These are phyloP conservation scores for Eurystomus gularis DNA, from an alignment of 2,113 vertebrate species.

Conservation along the genomic window DNA sequence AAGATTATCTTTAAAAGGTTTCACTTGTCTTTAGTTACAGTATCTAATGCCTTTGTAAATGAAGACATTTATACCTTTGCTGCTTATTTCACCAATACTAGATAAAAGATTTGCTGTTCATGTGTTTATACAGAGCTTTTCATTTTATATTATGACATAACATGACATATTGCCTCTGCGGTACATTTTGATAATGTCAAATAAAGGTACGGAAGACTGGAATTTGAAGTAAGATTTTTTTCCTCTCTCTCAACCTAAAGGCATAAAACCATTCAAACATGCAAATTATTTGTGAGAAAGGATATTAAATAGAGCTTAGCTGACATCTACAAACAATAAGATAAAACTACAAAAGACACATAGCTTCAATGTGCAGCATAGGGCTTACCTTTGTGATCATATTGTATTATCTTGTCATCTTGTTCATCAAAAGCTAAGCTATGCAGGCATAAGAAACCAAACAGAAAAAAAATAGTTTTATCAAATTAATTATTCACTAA, in stretches of 20 bases:
- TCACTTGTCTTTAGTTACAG: neutral
- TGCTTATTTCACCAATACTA: slow-evolving; percentile 3
- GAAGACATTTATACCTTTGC: neutral
- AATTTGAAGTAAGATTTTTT: neutral
- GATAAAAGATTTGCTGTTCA: slow-evolving; percentile 21
- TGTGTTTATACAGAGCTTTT: slow-evolving; percentile 1
- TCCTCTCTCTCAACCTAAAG: neutral
- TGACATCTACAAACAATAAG: neutral
- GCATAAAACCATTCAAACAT: neutral
- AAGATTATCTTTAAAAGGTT: neutral
- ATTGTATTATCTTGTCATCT: neutral
- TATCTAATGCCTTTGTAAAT: neutral
- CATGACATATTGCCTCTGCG: slow-evolving; percentile 8
- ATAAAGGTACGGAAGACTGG: neutral
- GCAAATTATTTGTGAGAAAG: slow-evolving; percentile 15
- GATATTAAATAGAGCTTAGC: neutral
- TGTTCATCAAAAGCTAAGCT: neutral
- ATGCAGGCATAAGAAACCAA: neutral
- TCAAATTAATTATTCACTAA: slow-evolving; percentile 34
- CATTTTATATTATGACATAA: slow-evolving; percentile 19
- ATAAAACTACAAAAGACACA: neutral
- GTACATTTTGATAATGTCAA: slow-evolving; percentile 44
- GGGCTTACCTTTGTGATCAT: neutral
- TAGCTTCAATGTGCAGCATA: neutral
- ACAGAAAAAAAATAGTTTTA: neutral